Base-by-base conservation (phyloP, 23 tunicate genomes). In the Diplosoma virens region DNA sequence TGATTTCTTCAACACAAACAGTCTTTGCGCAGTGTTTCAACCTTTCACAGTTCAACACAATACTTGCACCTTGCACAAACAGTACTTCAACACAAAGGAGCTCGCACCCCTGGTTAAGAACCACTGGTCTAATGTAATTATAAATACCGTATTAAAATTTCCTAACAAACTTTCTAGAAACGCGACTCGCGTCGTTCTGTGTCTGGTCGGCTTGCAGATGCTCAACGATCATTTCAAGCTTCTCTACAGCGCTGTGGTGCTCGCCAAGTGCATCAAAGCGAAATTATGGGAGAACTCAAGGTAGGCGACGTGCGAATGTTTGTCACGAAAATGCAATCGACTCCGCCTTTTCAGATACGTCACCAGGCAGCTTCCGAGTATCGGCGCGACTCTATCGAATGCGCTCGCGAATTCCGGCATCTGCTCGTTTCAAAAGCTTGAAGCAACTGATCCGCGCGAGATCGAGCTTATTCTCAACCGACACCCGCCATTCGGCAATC, bases 261-360 rank as follows among this genome's bases (percentile, higher is more conserved):
- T 88, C 33, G 86, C 95, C 0, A 84, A 88, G 33, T 88, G 87
- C 37, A 66, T 82, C 76, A 82, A 82, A 52, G 84, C 95, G 2
- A 82, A 69, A 37, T 32, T 88, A 33, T 88, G 95, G 95, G 95
- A 88, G 52, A 82, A 88, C 47, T 88, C 95, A 21, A 84, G 87
- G 81, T 88, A 50, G 26, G 74, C 45, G 17, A 25, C 35, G 7
- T n/a, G 50, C 50, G 50, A 14, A 41, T 41, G 50, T 41, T 41
- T 9, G 14, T 41, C 50, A 41, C 11, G 11, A 14, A 41, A 9
- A 41, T 41, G 9, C 14, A 41, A 7, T 41, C 50, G 14, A 41
- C 14, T 41, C 9, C 9, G 9, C 14, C 50, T 41, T 9, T 35
- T 6, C 71, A 84, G 89, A 58, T 77, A 76, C 31, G 82, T 84